Conservation (phyloP, 2,888 invertebrate species). For the Podabrus alpinus region DNA sequence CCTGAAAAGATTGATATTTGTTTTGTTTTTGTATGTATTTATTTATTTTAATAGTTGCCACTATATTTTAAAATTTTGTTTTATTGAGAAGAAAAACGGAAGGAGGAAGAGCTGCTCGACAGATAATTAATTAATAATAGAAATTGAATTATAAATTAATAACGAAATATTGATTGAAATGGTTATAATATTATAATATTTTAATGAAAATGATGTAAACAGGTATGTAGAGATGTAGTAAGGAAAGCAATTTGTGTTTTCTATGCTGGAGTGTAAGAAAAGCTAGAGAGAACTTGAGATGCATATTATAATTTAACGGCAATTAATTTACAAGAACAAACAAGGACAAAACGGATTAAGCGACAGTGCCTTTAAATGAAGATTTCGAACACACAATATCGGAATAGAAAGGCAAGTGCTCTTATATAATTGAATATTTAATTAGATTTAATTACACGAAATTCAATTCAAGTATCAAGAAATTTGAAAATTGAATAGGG, state of each 20-base stretch:
- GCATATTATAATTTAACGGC: conserved; percentile 32
- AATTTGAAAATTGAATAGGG: conserved; percentile 10
- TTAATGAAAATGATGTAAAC: neutral
- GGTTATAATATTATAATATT: neutral
- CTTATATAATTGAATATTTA: conserved; percentile 31
- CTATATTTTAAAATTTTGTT: too few relatives aligned
- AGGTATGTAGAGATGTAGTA: conserved; percentile 7
- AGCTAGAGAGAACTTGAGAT: conserved; percentile 20
- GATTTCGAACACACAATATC: conserved; percentile 26
- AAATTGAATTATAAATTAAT: neutral
- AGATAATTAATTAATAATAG: neutral
- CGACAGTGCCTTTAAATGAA: conserved; percentile 30
- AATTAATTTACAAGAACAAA: conserved; percentile 34
- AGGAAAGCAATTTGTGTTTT: conserved; percentile 13
- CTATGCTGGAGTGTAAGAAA: conserved; percentile 19
- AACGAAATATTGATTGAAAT: too few relatives aligned
- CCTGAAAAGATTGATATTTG: too few relatives aligned
- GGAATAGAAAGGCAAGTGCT: conserved; percentile 24
- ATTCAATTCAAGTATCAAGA: conserved; percentile 20
- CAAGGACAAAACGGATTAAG: conserved; percentile 33
- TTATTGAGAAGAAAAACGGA: too few relatives aligned
- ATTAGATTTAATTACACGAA: conserved; percentile 30
- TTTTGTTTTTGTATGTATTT: too few relatives aligned
- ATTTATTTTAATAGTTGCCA: too few relatives aligned
- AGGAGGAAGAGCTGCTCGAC: too few relatives aligned